Conservation (phyloP, 1,140 invertebrate species). For the Tetranychus urticae region DNA sequence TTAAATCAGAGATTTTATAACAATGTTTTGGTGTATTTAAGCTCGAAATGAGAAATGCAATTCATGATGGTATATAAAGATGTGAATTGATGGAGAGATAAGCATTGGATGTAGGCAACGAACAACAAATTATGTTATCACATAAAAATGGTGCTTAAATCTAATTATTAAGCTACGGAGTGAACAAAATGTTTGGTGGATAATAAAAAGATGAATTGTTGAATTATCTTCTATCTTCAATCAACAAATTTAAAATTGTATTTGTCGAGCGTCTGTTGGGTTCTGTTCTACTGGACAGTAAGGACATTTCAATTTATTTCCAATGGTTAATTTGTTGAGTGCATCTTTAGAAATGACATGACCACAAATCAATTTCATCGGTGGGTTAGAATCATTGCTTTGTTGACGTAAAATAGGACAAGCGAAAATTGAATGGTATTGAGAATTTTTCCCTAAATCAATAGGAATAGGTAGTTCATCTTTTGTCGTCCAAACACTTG, state of each 20-base stretch:
- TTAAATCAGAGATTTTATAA: no score
- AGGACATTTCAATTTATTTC: constrained; percentile 88
- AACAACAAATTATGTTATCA: no score
- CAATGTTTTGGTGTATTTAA: no score
- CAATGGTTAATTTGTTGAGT: constrained; percentile 71
- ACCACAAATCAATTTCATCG: constrained; percentile 84
- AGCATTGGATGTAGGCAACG: no score
- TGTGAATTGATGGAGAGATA: no score
- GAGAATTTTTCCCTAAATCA: constrained; percentile 40
- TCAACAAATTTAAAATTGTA: constrained; percentile 43
- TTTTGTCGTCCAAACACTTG: constrained; percentile 77
- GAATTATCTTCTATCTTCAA: no score
- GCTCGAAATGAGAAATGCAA: no score
- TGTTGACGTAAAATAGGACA: constrained; percentile 93
- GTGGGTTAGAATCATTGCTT: constrained; percentile 84
- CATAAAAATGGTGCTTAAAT: no score
- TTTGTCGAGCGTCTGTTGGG: constrained; percentile 65
- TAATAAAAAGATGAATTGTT: no score
- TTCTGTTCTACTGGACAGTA: constrained; percentile 93
- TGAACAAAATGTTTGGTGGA: no score
- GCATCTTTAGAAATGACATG: constrained; percentile 96
- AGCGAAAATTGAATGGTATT: constrained; percentile 92
- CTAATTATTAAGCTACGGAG: no score
- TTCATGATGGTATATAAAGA: no score
- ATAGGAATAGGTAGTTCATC: constrained; percentile 91